Conservation (phyloP, 2,113 vertebrate genomes). For the Megalops atlanticus region DNA sequence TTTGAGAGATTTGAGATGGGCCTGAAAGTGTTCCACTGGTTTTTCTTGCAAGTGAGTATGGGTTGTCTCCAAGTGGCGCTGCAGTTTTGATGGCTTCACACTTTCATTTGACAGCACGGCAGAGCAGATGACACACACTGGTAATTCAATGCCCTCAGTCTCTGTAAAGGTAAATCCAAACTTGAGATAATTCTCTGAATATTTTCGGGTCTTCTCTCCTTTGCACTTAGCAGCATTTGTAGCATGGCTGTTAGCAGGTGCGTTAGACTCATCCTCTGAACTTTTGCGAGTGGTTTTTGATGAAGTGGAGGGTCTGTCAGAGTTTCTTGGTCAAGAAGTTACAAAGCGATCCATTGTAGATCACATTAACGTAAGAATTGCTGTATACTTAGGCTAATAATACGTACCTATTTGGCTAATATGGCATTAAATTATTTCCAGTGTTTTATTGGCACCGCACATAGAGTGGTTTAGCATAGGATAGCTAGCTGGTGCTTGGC, state of each 20-base stretch:
- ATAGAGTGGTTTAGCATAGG: neutral
- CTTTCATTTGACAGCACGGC: neutral
- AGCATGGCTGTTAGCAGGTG: slow-evolving; percentile 2
- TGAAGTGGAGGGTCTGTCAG: neutral
- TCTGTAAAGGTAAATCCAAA: neutral
- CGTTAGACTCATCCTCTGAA: slow-evolving; percentile 1
- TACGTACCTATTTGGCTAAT: neutral
- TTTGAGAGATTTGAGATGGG: slow-evolving; percentile 4
- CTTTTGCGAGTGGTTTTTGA: neutral
- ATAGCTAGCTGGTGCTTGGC: neutral
- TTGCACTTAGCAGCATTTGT: neutral
- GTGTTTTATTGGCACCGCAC: no score
- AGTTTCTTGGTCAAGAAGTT: slow-evolving; percentile 3
- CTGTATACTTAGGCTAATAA: slow-evolving; percentile 9
- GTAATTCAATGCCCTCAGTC: neutral
- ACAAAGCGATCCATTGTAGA: neutral
- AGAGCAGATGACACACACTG: neutral
- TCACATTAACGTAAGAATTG: neutral
- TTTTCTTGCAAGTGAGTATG: neutral
- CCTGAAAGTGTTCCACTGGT: neutral
- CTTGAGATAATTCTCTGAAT: neutral
- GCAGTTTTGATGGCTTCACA: slow-evolving; percentile 3
- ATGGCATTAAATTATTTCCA: neutral
- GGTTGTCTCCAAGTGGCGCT: neutral
- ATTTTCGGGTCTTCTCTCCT: neutral